A percentile compares a stretch with the other conserved stretches of the same genome.
These are phyloP conservation scores for Tipula vernalis DNA, from an alignment of 2,888 invertebrate species.

Conservation along the genomic window DNA sequence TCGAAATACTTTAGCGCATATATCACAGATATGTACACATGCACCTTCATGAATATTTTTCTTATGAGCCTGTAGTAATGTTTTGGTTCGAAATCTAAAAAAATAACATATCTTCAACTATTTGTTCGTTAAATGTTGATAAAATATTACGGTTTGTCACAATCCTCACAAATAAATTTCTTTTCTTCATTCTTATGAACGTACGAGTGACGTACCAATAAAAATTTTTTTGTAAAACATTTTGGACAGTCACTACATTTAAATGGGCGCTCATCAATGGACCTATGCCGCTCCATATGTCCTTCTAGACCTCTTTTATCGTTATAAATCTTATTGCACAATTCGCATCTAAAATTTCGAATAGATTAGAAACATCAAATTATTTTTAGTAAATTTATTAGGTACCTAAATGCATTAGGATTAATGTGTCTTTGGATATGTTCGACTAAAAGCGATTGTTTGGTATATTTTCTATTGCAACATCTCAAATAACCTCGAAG, in stretches of 20 bases:
- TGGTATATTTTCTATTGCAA: constrained; percentile 19
- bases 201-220: constrained; percentile 19
- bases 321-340: constrained; percentile 17
- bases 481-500: constrained; percentile 20
- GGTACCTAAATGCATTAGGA: constrained; percentile 15
- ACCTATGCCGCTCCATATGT: constrained; percentile 19
- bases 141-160: constrained; percentile 23
- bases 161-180: constrained; percentile 25
- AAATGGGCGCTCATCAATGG: constrained; percentile 16
- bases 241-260: constrained; percentile 21
- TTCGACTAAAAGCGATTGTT: constrained; percentile 17
- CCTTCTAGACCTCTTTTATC: constrained; percentile 18
- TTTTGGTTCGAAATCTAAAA: constrained; percentile 27
- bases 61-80: constrained; percentile 25
- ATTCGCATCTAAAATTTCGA: constrained; percentile 14
- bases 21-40: constrained; percentile 18
- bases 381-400: no score
- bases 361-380: background rate
- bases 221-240: constrained; percentile 19
- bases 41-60: constrained; percentile 19
- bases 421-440: constrained; percentile 20
- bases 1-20: constrained; percentile 32
- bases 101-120: background rate
- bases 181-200: constrained; percentile 19
- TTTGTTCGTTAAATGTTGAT: background rate